Conservation (phyloP, 2,113 vertebrate genomes). For the Tragelaphus scriptus region DNA sequence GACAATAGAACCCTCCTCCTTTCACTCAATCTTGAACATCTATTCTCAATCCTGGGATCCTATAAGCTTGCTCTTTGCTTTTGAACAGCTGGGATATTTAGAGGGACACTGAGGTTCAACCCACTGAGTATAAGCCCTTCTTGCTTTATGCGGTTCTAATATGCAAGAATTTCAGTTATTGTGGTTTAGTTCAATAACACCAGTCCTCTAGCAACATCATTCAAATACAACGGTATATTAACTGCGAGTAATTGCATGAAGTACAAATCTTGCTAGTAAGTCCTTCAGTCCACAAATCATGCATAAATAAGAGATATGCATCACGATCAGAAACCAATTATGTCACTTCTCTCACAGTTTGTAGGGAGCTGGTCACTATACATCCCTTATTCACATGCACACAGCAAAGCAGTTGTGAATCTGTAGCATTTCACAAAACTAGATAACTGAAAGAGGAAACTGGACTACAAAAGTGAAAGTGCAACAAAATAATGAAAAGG, state of each 20-base stretch:
- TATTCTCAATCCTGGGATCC: neutral
- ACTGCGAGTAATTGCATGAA: neutral
- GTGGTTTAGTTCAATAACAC: neutral
- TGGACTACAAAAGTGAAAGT: neutral
- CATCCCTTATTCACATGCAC: neutral
- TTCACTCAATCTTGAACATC: neutral
- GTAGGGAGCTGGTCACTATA: neutral
- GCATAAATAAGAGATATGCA: neutral
- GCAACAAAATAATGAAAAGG: neutral
- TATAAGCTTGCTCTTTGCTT: neutral
- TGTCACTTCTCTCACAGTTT: neutral
- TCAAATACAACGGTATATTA: neutral
- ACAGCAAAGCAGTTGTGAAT: neutral
- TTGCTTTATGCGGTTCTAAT: neutral
- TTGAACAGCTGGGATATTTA: neutral
- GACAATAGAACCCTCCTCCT: neutral
- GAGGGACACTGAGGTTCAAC: neutral
- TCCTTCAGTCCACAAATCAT: neutral
- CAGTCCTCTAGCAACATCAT: neutral
- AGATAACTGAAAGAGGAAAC: neutral
- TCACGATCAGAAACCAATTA: neutral
- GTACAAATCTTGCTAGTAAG: neutral
- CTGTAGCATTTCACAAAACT: neutral
- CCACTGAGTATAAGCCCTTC: neutral
- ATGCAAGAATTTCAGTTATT: neutral